phyloP scores from a whole-genome alignment of 2,888 invertebrate genomes.

The Operophtera brumata region DNA sequence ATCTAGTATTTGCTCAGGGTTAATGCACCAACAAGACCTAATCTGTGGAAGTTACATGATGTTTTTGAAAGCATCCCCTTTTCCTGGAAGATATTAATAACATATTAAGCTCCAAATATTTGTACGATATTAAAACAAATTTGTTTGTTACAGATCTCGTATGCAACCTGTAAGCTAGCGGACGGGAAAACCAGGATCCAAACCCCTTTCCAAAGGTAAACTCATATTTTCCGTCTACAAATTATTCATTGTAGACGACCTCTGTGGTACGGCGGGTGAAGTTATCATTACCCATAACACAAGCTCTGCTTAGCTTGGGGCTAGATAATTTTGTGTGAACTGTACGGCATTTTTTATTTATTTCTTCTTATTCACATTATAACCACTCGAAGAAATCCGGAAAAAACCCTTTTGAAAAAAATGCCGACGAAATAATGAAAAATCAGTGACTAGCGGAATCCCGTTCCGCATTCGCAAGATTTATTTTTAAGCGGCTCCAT shows the following conservation, averaged over 20 bases:
- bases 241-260: too few species aligned
- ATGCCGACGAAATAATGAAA: constrained; percentile 26
- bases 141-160: constrained; percentile 61
- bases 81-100: too few species aligned
- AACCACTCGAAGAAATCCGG: neutral
- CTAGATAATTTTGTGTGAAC: too few species aligned
- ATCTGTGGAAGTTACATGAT: too few species aligned
- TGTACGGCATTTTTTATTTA: too few species aligned
- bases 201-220: constrained; percentile 56
- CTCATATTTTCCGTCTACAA: neutral
- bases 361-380: neutral
- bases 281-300: too few species aligned
- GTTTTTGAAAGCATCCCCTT: too few species aligned
- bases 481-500: constrained; percentile 29
- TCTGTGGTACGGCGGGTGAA: too few species aligned
- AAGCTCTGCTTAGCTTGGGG: too few species aligned
- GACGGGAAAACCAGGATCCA: constrained; percentile 39
- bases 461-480: constrained; percentile 25
- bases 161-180: constrained; percentile 58
- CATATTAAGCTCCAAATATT: too few species aligned
- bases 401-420: neutral
- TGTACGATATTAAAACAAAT: neutral
- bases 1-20: too few species aligned
- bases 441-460: constrained; percentile 28
- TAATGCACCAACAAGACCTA: too few species aligned